phyloP scores from a whole-genome alignment of 37 sponge, comb jelly and placozoan species.

The Sycon ciliatum region DNA sequence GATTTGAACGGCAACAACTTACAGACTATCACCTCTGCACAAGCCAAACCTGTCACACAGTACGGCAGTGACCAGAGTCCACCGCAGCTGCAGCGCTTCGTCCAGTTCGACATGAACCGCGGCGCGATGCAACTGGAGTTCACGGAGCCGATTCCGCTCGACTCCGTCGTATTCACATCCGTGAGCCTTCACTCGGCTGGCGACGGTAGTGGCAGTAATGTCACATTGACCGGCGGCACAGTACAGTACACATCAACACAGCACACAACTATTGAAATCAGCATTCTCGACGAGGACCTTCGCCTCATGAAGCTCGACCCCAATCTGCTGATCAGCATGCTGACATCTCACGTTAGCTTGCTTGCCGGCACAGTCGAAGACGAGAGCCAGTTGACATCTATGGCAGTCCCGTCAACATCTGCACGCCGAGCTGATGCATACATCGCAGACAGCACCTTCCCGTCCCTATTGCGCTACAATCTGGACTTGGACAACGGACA shows the following conservation, averaged over 20 bases:
- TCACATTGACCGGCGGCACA: not conserved
- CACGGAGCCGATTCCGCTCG: slow-evolving; percentile 55
- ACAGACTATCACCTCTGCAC: no score
- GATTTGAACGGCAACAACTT: slow-evolving; percentile 30
- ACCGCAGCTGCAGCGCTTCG: slow-evolving; percentile 43
- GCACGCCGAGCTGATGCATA: slow-evolving; percentile 32
- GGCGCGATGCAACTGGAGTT: slow-evolving; percentile 53
- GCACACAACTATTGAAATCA: slow-evolving; percentile 31
- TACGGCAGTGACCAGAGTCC: slow-evolving; percentile 63
- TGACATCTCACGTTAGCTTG: slow-evolving; percentile 42
- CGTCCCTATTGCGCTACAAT: slow-evolving; percentile 37
- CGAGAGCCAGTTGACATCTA: slow-evolving; percentile 19
- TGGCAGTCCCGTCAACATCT: slow-evolving; percentile 17
- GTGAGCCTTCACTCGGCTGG: slow-evolving; percentile 30
- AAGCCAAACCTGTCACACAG: slow-evolving; percentile 43
- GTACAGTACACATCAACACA: not conserved
- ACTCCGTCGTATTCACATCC: slow-evolving; percentile 21
- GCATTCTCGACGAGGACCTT: slow-evolving; percentile 51
- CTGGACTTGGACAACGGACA: slow-evolving; percentile 56
- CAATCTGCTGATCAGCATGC: slow-evolving; percentile 25
- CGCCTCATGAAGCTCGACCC: slow-evolving; percentile 44
- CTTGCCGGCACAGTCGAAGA: slow-evolving; percentile 44
- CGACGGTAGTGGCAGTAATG: not conserved
- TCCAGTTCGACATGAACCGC: slow-evolving; percentile 40
- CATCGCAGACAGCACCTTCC: slow-evolving; percentile 38